A percentile compares a stretch with the other conserved stretches of the same genome.
These are phyloP conservation scores for Glaucomys volans DNA, from an alignment of 2,113 vertebrate species.

Conservation along the genomic window DNA sequence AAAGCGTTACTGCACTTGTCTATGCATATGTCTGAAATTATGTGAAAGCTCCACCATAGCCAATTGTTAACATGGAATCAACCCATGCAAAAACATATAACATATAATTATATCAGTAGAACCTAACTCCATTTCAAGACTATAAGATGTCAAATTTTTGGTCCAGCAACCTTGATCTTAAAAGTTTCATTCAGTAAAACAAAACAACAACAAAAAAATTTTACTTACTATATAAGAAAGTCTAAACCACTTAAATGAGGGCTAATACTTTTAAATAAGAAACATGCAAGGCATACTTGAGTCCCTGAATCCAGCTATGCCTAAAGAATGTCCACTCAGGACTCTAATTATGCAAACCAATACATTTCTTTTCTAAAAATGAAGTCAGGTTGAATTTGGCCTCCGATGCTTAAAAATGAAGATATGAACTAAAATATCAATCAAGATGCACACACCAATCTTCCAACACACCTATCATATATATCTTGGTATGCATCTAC, in stretches of 20 bases:
- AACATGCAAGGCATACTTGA: neutral
- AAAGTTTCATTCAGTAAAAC: slow-evolving; percentile 52
- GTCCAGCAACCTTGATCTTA: slow-evolving; percentile 87
- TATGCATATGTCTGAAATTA: slow-evolving; percentile 63
- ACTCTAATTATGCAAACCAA: neutral
- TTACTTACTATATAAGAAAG: slow-evolving; percentile 33
- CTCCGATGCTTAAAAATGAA: slow-evolving; percentile 51
- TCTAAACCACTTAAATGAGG: neutral
- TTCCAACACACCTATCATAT: slow-evolving; percentile 36
- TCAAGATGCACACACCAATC: neutral
- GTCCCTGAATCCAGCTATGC: neutral
- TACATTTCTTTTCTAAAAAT: slow-evolving; percentile 13
- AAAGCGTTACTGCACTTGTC: slow-evolving; percentile 79
- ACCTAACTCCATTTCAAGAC: slow-evolving; percentile 55
- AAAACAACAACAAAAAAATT: slow-evolving; percentile 60
- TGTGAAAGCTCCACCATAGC: slow-evolving; percentile 45
- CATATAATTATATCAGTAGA: slow-evolving; percentile 57
- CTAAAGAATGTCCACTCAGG: neutral
- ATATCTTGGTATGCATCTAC: neutral
- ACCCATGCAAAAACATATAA: slow-evolving; percentile 67
- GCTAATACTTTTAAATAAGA: slow-evolving; percentile 38
- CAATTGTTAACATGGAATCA: slow-evolving; percentile 76
- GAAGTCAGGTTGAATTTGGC: slow-evolving; percentile 45
- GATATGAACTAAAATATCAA: slow-evolving; percentile 18
- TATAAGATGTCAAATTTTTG: slow-evolving; percentile 85